Evolutionary conservation across 2,113 vertebrate species (phyloP).

Genomic region (Epinephelus lanceolatus): DNA sequence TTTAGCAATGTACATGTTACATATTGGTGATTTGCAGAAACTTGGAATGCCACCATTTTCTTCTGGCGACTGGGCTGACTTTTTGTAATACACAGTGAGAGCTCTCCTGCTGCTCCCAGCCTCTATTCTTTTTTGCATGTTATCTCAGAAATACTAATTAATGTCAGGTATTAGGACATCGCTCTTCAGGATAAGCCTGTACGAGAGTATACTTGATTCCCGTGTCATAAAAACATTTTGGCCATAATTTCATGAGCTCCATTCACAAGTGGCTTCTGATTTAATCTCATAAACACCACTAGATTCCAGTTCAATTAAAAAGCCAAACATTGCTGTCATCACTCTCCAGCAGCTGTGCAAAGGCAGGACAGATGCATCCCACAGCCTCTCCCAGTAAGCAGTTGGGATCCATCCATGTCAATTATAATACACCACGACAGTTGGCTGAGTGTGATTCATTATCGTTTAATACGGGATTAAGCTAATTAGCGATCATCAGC

Average conservation of each 20-base stretch:
- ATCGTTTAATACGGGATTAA: conserved; percentile 35
- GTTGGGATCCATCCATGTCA: conserved; percentile 45
- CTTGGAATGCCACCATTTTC: too few species aligned
- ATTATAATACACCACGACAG: conserved; percentile 41
- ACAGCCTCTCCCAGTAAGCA: conserved; percentile 22
- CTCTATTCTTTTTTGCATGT: not conserved
- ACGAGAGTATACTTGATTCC: not conserved
- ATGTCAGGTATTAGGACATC: not conserved
- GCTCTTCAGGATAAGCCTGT: not conserved
- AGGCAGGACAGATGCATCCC: conserved; percentile 57
- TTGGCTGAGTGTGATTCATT: conserved; percentile 46
- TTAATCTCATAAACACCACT: conserved; percentile 40
- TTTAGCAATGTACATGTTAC: too few species aligned
- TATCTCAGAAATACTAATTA: conserved; percentile 15
- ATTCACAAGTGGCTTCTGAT: conserved; percentile 21
- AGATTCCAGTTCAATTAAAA: conserved; percentile 52
- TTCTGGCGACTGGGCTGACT: not conserved
- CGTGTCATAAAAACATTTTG: not conserved
- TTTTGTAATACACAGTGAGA: not conserved
- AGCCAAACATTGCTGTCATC: conserved; percentile 55
- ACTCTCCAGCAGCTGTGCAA: conserved; percentile 57
- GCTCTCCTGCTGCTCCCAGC: not conserved
- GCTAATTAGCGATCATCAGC: conserved; percentile 35
- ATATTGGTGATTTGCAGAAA: too few species aligned
- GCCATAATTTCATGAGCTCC: conserved; percentile 35